Evolutionary conservation across 2,888 invertebrate species (phyloP).

Genomic region (Ceratothoa steindachneri): DNA sequence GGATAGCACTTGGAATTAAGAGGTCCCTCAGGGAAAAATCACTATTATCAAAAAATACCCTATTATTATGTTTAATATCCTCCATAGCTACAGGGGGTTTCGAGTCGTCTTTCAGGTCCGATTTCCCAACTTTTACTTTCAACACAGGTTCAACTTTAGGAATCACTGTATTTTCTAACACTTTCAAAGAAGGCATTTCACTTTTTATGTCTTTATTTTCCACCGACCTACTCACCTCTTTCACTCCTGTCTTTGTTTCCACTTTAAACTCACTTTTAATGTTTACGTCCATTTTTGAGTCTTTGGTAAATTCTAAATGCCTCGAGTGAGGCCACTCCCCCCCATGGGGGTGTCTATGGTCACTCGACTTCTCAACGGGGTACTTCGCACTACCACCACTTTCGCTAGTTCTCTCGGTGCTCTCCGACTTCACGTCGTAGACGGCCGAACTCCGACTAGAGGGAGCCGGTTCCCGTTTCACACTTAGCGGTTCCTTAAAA

Average conservation of each 20-base stretch:
- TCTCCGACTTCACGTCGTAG: slow-evolving; percentile 37
- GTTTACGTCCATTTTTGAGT: slow-evolving; percentile 28
- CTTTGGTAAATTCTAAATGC: slow-evolving; percentile 29
- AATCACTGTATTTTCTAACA: not conserved
- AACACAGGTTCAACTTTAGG: not conserved
- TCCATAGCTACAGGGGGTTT: slow-evolving; percentile 10
- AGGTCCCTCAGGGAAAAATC: slow-evolving; percentile 40
- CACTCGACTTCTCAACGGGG: slow-evolving; percentile 20
- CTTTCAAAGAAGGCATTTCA: not conserved
- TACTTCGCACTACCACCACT: slow-evolving; percentile 28
- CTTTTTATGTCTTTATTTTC: slow-evolving; percentile 1
- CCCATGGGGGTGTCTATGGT: slow-evolving; percentile 31
- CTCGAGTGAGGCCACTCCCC: slow-evolving; percentile 38
- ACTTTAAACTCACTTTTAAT: slow-evolving; percentile 10
- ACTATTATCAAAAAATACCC: slow-evolving; percentile 34
- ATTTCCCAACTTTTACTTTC: slow-evolving; percentile 17
- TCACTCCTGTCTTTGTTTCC: not conserved
- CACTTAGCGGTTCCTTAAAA: not conserved
- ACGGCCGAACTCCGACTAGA: slow-evolving; percentile 31
- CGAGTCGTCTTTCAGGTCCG: slow-evolving; percentile 36
- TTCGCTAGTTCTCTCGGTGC: slow-evolving; percentile 33
- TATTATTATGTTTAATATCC: slow-evolving; percentile 26
- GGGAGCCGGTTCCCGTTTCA: slow-evolving; percentile 24
- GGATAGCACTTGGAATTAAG: slow-evolving; percentile 36
- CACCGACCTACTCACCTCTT: not conserved